A percentile compares a stretch with the other conserved stretches of the same genome.
These are phyloP conservation scores for Gallirallus australis DNA, from an alignment of 2,797 vertebrate species.

Conservation along the genomic window DNA sequence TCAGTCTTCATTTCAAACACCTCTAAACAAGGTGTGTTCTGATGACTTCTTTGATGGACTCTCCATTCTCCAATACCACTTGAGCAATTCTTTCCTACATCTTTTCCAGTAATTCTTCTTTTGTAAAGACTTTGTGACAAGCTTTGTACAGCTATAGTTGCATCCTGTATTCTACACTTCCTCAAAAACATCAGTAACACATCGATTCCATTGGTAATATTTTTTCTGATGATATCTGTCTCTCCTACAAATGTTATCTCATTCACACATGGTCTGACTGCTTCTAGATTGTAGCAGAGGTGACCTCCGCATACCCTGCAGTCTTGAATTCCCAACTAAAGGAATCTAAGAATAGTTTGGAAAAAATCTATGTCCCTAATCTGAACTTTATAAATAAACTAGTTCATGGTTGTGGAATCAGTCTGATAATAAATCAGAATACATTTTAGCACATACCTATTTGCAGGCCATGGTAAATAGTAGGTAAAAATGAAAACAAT, in stretches of 20 bases:
- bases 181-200: not conserved
- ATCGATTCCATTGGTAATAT: not conserved
- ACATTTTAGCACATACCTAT: not conserved
- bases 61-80: not conserved
- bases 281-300: not conserved
- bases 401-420: not conserved
- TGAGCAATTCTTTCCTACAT: not conserved
- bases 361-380: not conserved
- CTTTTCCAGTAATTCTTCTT: not conserved
- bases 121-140: not conserved
- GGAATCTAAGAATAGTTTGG: not conserved
- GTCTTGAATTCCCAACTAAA: not conserved
- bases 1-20: not conserved
- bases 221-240: not conserved
- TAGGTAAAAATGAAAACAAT: not conserved
- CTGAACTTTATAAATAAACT: not conserved
- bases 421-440: not conserved
- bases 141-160: not conserved
- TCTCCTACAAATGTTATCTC: not conserved
- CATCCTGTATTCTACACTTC: not conserved
- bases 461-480: not conserved
- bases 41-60: not conserved
- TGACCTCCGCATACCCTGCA: not conserved
- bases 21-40: not conserved
- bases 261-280: not conserved